phyloP scores from a whole-genome alignment of 64 coral and sea anemone genomes.

The Platygyra sinensis region DNA sequence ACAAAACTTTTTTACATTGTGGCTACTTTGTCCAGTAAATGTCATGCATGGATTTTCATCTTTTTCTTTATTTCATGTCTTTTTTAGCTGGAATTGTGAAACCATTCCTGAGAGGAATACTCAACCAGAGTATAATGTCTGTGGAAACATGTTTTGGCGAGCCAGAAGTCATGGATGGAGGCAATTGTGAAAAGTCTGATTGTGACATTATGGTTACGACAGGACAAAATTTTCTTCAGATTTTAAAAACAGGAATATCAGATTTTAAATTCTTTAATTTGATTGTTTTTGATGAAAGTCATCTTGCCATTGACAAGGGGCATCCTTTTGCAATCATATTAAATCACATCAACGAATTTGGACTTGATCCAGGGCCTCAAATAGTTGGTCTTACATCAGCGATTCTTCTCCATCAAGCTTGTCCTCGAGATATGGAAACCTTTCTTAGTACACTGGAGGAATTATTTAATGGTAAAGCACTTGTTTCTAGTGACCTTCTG shows the following conservation, averaged over 20 bases:
- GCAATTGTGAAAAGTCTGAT: background rate
- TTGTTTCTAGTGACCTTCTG: slow-evolving; percentile 46
- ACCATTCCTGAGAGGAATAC: background rate
- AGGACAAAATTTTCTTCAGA: background rate
- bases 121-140: background rate
- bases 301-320: background rate
- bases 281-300: slow-evolving; percentile 41
- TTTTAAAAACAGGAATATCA: background rate
- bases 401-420: background rate
- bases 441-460: background rate
- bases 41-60: background rate
- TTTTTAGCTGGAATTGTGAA: background rate
- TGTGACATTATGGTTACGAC: slow-evolving; percentile 13
- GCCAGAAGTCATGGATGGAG: background rate
- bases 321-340: slow-evolving; percentile 19
- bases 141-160: slow-evolving; percentile 27
- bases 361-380: background rate
- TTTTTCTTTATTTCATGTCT: background rate
- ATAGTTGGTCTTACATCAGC: slow-evolving; percentile 46
- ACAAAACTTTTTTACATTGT: no score
- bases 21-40: no score
- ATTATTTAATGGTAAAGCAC: background rate
- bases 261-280: slow-evolving; percentile 4
- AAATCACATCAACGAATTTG: background rate
- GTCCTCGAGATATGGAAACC: background rate